A percentile compares a stretch with the other conserved stretches of the same genome.
phyloP scores from a whole-genome alignment of 2,888 invertebrate genomes.

The Eilema sororculum region DNA sequence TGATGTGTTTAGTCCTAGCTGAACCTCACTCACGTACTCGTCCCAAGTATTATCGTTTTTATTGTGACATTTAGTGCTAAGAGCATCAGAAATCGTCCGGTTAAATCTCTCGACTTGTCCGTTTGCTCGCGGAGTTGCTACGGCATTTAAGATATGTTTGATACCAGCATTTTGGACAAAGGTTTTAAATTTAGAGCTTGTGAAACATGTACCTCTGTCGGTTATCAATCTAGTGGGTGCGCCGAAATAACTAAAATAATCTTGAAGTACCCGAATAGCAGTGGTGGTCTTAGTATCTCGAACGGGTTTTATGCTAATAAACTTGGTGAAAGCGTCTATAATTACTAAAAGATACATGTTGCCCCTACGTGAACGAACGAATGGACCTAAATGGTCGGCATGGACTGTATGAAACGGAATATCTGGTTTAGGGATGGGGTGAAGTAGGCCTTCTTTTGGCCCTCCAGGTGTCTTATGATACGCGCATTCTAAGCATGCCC shows the following conservation, averaged over 20 bases:
- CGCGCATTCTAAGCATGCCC: slow-evolving; percentile 19
- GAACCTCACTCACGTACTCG: slow-evolving; percentile 9
- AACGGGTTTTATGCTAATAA: slow-evolving; percentile 14
- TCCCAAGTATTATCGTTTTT: slow-evolving; percentile 20
- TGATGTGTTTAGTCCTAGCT: slow-evolving; percentile 21
- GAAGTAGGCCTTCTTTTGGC: slow-evolving; percentile 17
- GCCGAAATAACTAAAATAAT: slow-evolving; percentile 18
- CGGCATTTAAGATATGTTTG: slow-evolving; percentile 24
- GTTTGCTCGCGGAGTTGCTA: slow-evolving; percentile 23
- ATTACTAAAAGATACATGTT: slow-evolving; percentile 16
- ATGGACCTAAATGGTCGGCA: slow-evolving; percentile 24
- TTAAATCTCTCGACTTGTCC: slow-evolving; percentile 23
- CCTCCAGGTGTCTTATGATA: slow-evolving; percentile 17
- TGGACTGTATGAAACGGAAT: slow-evolving; percentile 24
- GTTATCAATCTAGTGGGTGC: slow-evolving; percentile 17
- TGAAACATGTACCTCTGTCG: too few species aligned
- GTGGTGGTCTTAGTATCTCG: slow-evolving; percentile 21
- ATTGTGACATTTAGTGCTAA: slow-evolving; percentile 16
- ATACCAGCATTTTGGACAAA: neutral
- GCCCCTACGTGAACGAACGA: slow-evolving; percentile 9
- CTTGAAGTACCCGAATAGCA: slow-evolving; percentile 3
- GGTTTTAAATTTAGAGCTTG: slow-evolving; percentile 17
- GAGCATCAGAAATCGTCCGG: slow-evolving; percentile 12
- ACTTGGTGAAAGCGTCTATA: slow-evolving; percentile 25
- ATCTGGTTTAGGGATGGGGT: slow-evolving; percentile 20